phyloP scores from a whole-genome alignment of 2,113 vertebrate genomes.

The Centropristis striata region DNA sequence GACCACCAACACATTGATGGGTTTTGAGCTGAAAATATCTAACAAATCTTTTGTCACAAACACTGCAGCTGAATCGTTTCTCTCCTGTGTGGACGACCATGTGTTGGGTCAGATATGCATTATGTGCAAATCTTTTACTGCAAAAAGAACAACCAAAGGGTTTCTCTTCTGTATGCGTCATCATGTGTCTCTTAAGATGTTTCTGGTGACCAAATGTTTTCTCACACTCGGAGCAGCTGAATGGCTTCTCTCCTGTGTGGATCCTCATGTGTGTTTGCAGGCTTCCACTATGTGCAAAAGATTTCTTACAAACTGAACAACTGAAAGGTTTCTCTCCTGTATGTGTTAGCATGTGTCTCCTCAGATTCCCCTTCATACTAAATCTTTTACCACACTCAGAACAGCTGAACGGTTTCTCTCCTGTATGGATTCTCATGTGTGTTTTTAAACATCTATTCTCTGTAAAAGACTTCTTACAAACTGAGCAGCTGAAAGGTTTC shows the following conservation, averaged over 20 bases:
- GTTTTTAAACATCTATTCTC: too few relatives aligned
- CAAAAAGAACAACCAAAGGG: not conserved
- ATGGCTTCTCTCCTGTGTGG: not conserved
- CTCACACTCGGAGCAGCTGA: too few relatives aligned
- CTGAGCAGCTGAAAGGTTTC: too few relatives aligned
- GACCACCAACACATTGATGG: not conserved
- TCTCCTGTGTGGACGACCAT: too few relatives aligned
- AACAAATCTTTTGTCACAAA: not conserved
- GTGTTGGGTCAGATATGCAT: too few relatives aligned
- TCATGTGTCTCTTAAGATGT: not conserved
- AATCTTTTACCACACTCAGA: too few relatives aligned
- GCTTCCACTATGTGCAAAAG: not conserved
- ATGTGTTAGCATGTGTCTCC: not conserved
- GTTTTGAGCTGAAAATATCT: not conserved
- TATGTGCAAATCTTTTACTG: too few relatives aligned
- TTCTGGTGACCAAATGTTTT: not conserved
- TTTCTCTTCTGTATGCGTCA: not conserved
- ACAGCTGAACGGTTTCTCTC: too few relatives aligned
- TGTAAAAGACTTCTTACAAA: too few relatives aligned
- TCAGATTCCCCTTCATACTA: not conserved
- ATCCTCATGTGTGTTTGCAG: not conserved
- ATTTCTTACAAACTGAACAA: not conserved
- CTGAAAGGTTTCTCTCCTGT: not conserved
- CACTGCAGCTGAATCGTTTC: too few relatives aligned
- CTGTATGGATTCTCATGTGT: too few relatives aligned